Percentiles rank a stretch among this genome's conserved stretches.
phyloP scores from a whole-genome alignment of 2,113 vertebrate species.

The Heliornis fulica region DNA sequence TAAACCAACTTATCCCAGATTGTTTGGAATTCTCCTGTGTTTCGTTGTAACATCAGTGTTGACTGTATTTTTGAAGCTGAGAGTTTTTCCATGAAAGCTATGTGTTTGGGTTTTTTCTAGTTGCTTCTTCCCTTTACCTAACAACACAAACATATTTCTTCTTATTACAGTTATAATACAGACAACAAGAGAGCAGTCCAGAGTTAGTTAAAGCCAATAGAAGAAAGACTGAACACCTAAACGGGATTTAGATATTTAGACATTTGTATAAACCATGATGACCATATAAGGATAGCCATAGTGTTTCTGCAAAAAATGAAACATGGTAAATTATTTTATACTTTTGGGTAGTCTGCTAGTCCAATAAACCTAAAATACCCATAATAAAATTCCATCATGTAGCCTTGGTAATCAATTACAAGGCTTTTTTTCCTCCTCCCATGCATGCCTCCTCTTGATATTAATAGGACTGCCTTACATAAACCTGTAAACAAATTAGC shows the following conservation, averaged over 20 bases:
- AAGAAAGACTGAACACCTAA: background rate
- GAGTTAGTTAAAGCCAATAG: background rate
- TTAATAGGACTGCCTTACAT: background rate
- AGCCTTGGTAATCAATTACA: background rate
- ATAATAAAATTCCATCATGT: background rate
- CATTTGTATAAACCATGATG: background rate
- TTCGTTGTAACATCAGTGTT: background rate
- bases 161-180: background rate
- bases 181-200: background rate
- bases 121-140: background rate
- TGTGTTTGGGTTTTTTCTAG: rapidly evolving
- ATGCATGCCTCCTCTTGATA: background rate
- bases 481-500: background rate
- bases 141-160: background rate
- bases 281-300: background rate
- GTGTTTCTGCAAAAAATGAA: background rate
- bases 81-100: background rate
- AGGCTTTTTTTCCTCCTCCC: background rate
- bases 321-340: background rate
- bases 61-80: no score
- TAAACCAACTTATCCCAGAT: background rate
- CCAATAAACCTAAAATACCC: background rate
- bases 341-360: background rate
- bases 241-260: background rate
- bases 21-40: background rate